Evolutionary conservation across 1,140 invertebrate species (phyloP).

Genomic region (Monochamus saltuarius): DNA sequence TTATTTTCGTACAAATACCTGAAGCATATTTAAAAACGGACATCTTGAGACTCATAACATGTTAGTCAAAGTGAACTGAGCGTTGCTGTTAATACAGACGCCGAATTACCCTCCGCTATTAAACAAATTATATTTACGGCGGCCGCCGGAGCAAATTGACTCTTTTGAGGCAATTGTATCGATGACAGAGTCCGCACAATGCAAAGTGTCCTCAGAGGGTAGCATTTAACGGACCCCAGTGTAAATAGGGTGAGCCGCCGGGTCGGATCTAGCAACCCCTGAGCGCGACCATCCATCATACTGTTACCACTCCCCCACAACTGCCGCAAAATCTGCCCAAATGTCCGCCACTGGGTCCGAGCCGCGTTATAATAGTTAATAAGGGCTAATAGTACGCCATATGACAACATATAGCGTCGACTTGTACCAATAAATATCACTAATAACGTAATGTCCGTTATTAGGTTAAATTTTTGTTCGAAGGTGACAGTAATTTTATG

Average conservation of each 20-base stretch:
- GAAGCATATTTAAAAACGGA: no score
- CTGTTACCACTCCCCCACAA: slow-evolving; percentile 34
- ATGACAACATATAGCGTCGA: slow-evolving; percentile 31
- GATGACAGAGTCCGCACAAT: slow-evolving; percentile 24
- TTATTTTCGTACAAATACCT: no score
- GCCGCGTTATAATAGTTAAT: not conserved
- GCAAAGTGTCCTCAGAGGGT: slow-evolving; percentile 22
- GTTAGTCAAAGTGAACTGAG: no score
- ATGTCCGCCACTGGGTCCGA: slow-evolving; percentile 15
- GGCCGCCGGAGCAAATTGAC: slow-evolving; percentile 21
- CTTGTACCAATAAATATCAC: slow-evolving; percentile 19
- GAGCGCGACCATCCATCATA: slow-evolving; percentile 31
- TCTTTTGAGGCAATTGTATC: slow-evolving; percentile 24
- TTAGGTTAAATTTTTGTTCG: slow-evolving; percentile 13
- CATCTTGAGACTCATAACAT: no score
- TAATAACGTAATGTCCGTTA: slow-evolving; percentile 28
- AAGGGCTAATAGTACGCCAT: slow-evolving; percentile 30
- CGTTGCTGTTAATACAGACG: no score
- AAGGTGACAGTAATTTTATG: not conserved
- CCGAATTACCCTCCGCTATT: slow-evolving; percentile 8
- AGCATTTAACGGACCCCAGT: slow-evolving; percentile 22
- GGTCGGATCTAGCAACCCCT: slow-evolving; percentile 24
- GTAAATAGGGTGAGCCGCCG: slow-evolving; percentile 20
- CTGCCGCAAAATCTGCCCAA: slow-evolving; percentile 30
- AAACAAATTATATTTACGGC: slow-evolving; percentile 22